Conservation (phyloP, 92 coral and sea anemone genomes). For the Ricordea florida region DNA sequence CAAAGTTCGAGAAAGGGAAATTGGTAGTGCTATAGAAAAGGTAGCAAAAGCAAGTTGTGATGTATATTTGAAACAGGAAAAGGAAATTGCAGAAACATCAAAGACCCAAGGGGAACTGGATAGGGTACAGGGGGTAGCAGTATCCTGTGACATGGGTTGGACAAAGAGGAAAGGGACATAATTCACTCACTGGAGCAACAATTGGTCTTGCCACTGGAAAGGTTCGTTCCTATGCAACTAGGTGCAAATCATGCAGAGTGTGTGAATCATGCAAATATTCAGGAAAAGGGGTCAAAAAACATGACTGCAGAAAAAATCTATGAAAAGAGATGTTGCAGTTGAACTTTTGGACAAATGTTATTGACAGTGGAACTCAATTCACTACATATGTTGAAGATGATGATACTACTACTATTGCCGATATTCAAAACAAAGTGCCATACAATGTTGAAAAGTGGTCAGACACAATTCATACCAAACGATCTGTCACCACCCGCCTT, state of each 20-base stretch:
- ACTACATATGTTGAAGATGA: constrained; percentile 51
- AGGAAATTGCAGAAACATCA: background rate
- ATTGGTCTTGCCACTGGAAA: constrained; percentile 32
- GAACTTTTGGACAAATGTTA: constrained; percentile 38
- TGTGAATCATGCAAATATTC: background rate
- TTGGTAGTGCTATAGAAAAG: constrained; percentile 21
- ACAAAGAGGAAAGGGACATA: constrained; percentile 39
- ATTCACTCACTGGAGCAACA: constrained; percentile 29
- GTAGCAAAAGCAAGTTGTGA: constrained; percentile 40
- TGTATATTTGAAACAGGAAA: background rate
- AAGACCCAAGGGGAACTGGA: constrained; percentile 23
- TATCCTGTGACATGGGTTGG: constrained; percentile 59
- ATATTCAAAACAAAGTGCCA: constrained; percentile 23
- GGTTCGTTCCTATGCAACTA: constrained; percentile 5
- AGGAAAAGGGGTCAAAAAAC: background rate
- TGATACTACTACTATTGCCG: constrained; percentile 39
- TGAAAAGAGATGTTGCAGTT: constrained; percentile 40
- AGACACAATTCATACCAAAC: constrained; percentile 36
- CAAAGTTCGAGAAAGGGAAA: constrained; percentile 47
- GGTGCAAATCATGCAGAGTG: constrained; percentile 15
- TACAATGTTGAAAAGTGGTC: constrained; percentile 45
- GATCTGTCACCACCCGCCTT: constrained; percentile 42
- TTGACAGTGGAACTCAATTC: constrained; percentile 13
- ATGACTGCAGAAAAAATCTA: constrained; percentile 44
- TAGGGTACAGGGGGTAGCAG: constrained; percentile 13